phyloP scores from a whole-genome alignment of 2,113 vertebrate species.

The Corythornis cristatus region DNA sequence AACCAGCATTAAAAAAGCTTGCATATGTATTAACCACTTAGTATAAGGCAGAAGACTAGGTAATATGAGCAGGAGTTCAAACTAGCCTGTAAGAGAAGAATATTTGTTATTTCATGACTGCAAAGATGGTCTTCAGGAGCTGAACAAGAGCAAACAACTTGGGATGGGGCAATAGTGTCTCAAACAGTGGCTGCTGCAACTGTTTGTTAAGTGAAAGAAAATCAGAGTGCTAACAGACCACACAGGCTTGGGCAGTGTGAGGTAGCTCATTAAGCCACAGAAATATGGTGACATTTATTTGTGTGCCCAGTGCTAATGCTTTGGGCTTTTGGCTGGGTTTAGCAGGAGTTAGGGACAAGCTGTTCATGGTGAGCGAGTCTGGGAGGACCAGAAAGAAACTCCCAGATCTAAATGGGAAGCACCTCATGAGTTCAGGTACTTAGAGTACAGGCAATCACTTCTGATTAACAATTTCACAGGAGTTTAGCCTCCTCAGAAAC shows the following conservation, averaged over 20 bases:
- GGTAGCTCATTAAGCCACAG: not conserved
- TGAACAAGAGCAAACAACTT: not conserved
- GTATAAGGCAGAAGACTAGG: not conserved
- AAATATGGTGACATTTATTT: not conserved
- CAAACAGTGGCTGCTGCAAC: not conserved
- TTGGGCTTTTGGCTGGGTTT: not conserved
- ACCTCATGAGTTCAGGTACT: not conserved
- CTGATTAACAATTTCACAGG: not conserved
- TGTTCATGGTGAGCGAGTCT: not conserved
- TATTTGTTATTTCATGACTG: not conserved
- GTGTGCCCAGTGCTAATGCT: not conserved
- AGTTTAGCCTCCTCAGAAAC: not conserved
- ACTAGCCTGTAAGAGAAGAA: not conserved
- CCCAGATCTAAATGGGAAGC: not conserved
- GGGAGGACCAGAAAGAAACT: not conserved
- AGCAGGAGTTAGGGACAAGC: not conserved
- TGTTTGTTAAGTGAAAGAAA: not conserved
- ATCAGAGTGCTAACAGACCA: not conserved
- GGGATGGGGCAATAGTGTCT: not conserved
- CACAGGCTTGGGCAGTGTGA: not conserved
- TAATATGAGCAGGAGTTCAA: not conserved
- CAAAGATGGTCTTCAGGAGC: not conserved
- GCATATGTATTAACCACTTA: not conserved
- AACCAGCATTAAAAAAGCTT: not conserved
- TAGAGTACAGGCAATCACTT: not conserved